Evolutionary conservation across 2,113 vertebrate genomes (phyloP).

Genomic region (Agapornis roseicollis): DNA sequence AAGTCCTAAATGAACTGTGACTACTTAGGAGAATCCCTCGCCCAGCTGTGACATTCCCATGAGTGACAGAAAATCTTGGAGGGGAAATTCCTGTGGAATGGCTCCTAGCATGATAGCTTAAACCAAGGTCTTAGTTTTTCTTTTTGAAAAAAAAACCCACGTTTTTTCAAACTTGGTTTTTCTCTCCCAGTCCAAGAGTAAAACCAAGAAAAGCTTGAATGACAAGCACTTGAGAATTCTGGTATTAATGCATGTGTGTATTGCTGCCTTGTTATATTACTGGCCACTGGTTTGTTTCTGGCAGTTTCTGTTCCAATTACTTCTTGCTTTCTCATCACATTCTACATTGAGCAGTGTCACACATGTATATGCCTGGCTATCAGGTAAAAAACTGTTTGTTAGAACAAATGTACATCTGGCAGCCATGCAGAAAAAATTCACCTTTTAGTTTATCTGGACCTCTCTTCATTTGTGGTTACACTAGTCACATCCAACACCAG

Average conservation of each 20-base stretch:
- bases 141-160: too few species aligned
- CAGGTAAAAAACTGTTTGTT: background rate
- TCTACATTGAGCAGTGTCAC: background rate
- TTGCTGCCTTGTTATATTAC: background rate
- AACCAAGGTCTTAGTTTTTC: background rate
- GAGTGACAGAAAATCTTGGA: background rate
- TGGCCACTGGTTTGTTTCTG: background rate
- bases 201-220: background rate
- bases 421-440: background rate
- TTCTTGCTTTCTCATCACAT: background rate
- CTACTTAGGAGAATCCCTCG: background rate
- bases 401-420: background rate
- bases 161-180: background rate
- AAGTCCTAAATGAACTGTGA: background rate
- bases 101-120: background rate
- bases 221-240: background rate
- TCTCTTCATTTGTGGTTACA: background rate
- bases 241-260: fast-evolving
- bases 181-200: background rate
- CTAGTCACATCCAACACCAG: background rate
- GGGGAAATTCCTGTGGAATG: background rate
- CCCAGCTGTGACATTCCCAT: background rate
- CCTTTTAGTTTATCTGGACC: background rate
- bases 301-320: background rate
- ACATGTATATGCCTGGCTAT: background rate